Evolutionary conservation across 2,888 invertebrate species (phyloP), one percentile per base, ranked within the genome.

Genomic region (Rhagonycha lutea): DNA sequence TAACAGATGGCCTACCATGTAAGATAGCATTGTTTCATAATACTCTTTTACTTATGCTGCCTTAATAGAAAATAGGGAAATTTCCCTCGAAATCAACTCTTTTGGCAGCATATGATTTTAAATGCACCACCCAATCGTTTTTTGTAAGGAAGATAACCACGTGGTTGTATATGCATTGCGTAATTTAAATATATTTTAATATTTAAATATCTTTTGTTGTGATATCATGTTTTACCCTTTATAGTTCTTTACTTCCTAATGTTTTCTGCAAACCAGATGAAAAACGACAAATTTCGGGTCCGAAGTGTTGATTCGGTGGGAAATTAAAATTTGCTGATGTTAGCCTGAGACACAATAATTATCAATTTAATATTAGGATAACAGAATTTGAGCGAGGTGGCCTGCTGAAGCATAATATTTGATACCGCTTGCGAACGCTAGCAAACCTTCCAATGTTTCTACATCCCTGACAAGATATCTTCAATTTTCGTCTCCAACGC

Each of bases 11-110:
- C 63, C 7, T n/a, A 24, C 12, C n/a, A n/a, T 12, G 63, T 7
- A 24, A 4, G 12, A 65, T 65, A 65, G 63, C 1, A 24, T 5
- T n/a, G 63, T 23, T 1, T n/a, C 7, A n/a, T n/a, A n/a, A n/a
- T 47, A 47, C n/a, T 28, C 47, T 47, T 47, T 47, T 47, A 23
- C 29, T 80, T 62, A 75, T 83, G 79, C 60, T 68, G 14, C 77
- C 83, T 82, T 81, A 76, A 32, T 80, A 75, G 62, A 76, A 81
- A 82, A 81, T 82, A 81, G 82, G 82, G 80, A 82, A 83, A 82
- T 83, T 83, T 83, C 83, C 83, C 82, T 82, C 82, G 81, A 77
- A 82, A 81, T 82, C 80, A 79, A 79, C 80, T 81, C 82, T 81
- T 76, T 74, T 79, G 74, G 75, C 77, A 74, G 79, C 78, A n/a